Evolutionary conservation across 2,888 invertebrate species (phyloP).

Genomic region (Vanessa cardui): DNA sequence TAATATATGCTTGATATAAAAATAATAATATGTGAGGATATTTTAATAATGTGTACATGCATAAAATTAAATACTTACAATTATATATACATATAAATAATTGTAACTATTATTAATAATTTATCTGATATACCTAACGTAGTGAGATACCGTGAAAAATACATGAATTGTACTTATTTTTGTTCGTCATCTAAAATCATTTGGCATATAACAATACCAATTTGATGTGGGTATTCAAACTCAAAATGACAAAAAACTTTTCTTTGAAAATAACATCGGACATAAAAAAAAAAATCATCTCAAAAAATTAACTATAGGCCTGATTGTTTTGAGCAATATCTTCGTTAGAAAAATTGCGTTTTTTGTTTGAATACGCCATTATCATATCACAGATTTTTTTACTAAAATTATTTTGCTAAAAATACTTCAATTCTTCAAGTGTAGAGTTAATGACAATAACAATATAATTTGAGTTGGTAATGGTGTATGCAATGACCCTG

Average conservation of each 20-base stretch:
- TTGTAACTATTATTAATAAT: background rate
- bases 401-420: conserved; percentile 8
- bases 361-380: conserved; percentile 19
- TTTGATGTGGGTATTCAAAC: background rate
- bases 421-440: conserved; percentile 32
- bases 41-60: background rate
- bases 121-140: background rate
- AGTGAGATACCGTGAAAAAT: background rate
- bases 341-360: conserved; percentile 1
- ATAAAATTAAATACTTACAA: background rate
- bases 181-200: no score
- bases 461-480: conserved; percentile 89
- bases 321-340: conserved; percentile 14
- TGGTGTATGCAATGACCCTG: conserved; percentile 91
- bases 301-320: background rate
- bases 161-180: background rate
- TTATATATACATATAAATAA: background rate
- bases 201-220: no score
- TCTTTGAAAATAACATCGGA: background rate
- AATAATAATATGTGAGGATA: background rate
- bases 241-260: background rate
- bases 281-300: no score
- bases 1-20: background rate
- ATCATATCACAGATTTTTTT: conserved; percentile 42
- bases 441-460: conserved; percentile 82